Conservation (phyloP, 2,888 invertebrate genomes). For the Erannis defoliaria region DNA sequence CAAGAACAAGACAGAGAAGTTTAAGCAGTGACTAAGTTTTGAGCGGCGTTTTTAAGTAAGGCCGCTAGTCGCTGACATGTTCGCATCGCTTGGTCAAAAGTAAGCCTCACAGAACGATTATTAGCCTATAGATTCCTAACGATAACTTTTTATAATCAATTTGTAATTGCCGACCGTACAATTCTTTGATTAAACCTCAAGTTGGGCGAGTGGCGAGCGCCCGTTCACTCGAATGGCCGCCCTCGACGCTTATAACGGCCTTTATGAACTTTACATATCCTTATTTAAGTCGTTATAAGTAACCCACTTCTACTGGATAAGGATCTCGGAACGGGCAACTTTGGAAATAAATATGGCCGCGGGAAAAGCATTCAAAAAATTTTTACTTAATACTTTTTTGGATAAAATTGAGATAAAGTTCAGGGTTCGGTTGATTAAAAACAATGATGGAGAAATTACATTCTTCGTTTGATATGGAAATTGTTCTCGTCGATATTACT, state of each 20-base stretch:
- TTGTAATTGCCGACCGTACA: conserved; percentile 42
- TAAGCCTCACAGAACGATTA: too few species aligned
- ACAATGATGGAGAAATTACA: conserved; percentile 13
- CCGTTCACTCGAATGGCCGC: conserved; percentile 33
- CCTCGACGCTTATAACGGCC: conserved; percentile 46
- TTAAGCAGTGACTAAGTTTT: too few species aligned
- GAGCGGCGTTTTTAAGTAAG: too few species aligned
- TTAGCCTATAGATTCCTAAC: too few species aligned
- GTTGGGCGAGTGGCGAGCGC: conserved; percentile 41
- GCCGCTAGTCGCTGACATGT: too few species aligned
- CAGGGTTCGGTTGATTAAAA: conserved; percentile 22
- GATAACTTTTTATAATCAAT: neutral
- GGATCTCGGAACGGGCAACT: conserved; percentile 39
- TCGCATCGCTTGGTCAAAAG: too few species aligned
- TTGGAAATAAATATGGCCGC: conserved; percentile 42
- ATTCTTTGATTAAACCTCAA: conserved; percentile 55
- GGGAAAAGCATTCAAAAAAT: conserved; percentile 29
- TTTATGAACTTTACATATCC: conserved; percentile 53
- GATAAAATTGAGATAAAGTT: conserved; percentile 15
- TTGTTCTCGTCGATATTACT: conserved; percentile 1
- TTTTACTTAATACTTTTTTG: conserved; percentile 33
- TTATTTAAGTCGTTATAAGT: conserved; percentile 50
- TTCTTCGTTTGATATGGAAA: conserved; percentile 11
- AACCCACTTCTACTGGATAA: conserved; percentile 45
- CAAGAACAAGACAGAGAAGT: too few species aligned